These are phyloP conservation scores for Anodontia alba DNA, from an alignment of 2,888 invertebrate genomes.

Conservation along the genomic window DNA sequence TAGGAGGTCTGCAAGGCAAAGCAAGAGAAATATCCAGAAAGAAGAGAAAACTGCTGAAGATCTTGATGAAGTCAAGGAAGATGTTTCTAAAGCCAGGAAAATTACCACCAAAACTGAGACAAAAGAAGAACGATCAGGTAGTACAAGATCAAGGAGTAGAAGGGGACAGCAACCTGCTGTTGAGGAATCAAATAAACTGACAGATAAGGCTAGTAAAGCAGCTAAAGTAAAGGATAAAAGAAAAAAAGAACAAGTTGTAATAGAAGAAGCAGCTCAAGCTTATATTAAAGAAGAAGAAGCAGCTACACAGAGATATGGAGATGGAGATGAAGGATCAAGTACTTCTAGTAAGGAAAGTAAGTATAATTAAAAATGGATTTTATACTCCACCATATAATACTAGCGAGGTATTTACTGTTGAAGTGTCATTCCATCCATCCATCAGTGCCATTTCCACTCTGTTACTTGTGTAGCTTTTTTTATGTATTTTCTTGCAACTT, in stretches of 20 bases:
- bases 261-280: slow-evolving; percentile 36
- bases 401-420: too few species aligned
- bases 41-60: neutral
- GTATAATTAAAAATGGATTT: neutral
- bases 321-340: slow-evolving; percentile 13
- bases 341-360: too few species aligned
- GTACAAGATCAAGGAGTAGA: slow-evolving; percentile 17
- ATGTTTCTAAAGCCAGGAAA: slow-evolving; percentile 6
- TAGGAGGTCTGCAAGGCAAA: slow-evolving; percentile 6
- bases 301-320: slow-evolving; percentile 49
- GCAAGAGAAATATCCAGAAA: neutral
- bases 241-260: slow-evolving; percentile 4
- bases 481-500: too few species aligned
- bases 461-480: too few species aligned
- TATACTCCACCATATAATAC: too few species aligned
- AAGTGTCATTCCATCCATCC: too few species aligned
- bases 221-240: slow-evolving; percentile 17
- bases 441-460: too few species aligned
- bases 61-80: too few species aligned
- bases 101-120: neutral
- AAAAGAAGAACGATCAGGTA: neutral
- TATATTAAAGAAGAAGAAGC: slow-evolving; percentile 25
- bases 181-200: slow-evolving; percentile 18
- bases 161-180: slow-evolving; percentile 15
- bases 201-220: slow-evolving; percentile 31